Evolutionary conservation across 1,140 invertebrate species (phyloP).

Genomic region (Melipona quadrifasciata): DNA sequence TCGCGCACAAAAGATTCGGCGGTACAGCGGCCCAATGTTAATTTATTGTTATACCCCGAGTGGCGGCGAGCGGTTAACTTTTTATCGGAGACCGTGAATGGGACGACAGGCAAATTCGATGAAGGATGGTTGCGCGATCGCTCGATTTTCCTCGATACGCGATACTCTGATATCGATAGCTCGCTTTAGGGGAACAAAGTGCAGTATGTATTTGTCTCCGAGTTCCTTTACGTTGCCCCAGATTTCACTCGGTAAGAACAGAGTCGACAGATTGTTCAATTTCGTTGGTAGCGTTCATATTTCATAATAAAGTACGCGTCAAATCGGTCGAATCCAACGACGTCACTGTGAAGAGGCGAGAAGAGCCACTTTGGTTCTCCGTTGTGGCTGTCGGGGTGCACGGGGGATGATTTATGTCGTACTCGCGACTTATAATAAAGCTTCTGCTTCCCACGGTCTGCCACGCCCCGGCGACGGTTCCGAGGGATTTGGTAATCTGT

Average conservation of each 20-base stretch:
- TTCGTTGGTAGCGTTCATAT: background rate
- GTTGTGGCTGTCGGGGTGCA: background rate
- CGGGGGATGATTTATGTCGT: conserved; percentile 49
- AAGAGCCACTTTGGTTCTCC: background rate
- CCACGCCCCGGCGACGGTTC: conserved; percentile 45
- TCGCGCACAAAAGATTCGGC: conserved; percentile 62
- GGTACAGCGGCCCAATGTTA: conserved; percentile 56
- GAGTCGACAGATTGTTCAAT: background rate
- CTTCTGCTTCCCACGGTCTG: conserved; percentile 45
- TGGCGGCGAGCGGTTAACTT: conserved; percentile 34
- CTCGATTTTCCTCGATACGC: background rate
- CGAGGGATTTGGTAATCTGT: conserved; percentile 76
- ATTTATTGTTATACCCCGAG: conserved; percentile 65
- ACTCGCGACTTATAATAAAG: conserved; percentile 61
- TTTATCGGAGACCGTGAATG: conserved; percentile 17
- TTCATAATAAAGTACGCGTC: background rate
- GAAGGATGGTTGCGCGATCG: conserved; percentile 28
- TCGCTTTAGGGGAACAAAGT: conserved; percentile 7
- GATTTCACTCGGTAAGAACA: background rate
- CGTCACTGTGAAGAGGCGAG: background rate
- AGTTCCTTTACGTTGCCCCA: background rate
- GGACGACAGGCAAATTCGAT: conserved; percentile 39
- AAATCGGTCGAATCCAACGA: background rate
- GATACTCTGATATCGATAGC: conserved; percentile 33
- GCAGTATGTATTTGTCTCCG: background rate